Evolutionary conservation across 2,888 invertebrate species (phyloP).

Genomic region (Agriopis aurantiaria): DNA sequence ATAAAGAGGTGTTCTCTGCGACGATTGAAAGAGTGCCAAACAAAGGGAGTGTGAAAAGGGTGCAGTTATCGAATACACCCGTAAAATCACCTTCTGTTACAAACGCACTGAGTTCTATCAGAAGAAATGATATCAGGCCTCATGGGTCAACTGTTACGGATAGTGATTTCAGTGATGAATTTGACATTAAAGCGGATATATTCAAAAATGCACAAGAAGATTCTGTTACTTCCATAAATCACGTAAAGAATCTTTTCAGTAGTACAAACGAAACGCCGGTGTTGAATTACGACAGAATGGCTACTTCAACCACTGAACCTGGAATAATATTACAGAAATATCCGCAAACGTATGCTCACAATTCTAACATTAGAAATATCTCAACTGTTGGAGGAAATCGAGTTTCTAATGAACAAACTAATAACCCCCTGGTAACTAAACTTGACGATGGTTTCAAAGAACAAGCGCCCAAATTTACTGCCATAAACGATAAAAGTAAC

Average conservation of each 20-base stretch:
- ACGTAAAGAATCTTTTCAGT: slow-evolving; percentile 17
- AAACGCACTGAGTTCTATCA: slow-evolving; percentile 7
- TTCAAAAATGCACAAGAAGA: slow-evolving; percentile 25
- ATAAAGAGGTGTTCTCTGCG: slow-evolving; percentile 42
- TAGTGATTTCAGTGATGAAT: slow-evolving; percentile 30
- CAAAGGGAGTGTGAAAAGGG: slow-evolving; percentile 59
- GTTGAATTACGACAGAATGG: slow-evolving; percentile 7
- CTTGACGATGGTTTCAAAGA: background rate
- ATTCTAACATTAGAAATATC: background rate
- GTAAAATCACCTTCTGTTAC: slow-evolving; percentile 54
- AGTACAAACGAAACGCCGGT: slow-evolving; percentile 12
- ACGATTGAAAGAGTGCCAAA: slow-evolving; percentile 59
- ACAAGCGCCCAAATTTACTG: slow-evolving; percentile 15
- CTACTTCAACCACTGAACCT: slow-evolving; percentile 11
- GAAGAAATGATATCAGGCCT: slow-evolving; percentile 16
- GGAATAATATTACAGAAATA: background rate
- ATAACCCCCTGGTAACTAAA: background rate
- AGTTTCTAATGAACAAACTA: background rate
- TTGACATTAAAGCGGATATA: slow-evolving; percentile 32
- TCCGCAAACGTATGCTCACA: background rate
- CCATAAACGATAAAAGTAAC: slow-evolving; percentile 26
- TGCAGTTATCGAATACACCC: slow-evolving; percentile 52
- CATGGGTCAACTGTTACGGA: slow-evolving; percentile 1
- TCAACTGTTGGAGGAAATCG: background rate
- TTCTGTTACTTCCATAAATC: slow-evolving; percentile 3